Evolutionary conservation across 2,888 invertebrate genomes (phyloP).

Genomic region (Leptinotarsa rubiginosa): DNA sequence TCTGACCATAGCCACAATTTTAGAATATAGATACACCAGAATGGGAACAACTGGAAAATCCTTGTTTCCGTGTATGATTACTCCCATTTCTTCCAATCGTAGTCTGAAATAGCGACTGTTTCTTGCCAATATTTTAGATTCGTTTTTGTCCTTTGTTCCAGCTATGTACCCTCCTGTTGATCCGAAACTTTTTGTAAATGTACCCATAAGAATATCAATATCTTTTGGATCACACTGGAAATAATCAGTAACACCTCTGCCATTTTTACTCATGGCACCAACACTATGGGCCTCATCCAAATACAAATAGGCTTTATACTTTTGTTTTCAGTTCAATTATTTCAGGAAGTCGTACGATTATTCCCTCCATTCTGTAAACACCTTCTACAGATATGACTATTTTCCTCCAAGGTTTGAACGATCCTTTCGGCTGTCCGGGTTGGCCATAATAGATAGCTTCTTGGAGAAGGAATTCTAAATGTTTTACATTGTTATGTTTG

Average conservation of each 20-base stretch:
- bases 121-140: conserved; percentile 77
- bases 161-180: conserved; percentile 97
- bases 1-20: conserved; percentile 92
- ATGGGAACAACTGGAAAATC: conserved; percentile 98
- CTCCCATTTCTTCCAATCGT: conserved; percentile 86
- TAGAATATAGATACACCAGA: conserved; percentile 93
- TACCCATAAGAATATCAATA: conserved; percentile 97
- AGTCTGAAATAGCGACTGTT: conserved; percentile 87
- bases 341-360: conserved; percentile 89
- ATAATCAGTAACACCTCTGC: conserved; percentile 91
- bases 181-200: conserved; percentile 98
- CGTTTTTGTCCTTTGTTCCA: conserved; percentile 81
- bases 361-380: conserved; percentile 99
- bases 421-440: conserved; percentile 72
- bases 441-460: conserved; percentile 84
- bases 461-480: conserved; percentile 84
- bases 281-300: conserved; percentile 98
- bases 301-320: conserved; percentile 95
- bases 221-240: conserved; percentile 84
- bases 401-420: conserved; percentile 82
- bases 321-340: conserved; percentile 90
- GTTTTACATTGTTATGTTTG: conserved; percentile 84
- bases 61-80: conserved; percentile 91
- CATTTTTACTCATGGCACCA: conserved; percentile 89
- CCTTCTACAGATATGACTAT: conserved; percentile 96